Evolutionary conservation across 1,140 invertebrate species (phyloP), one percentile per base, ranked within the genome.

Genomic region (Dolichoris vasculosae): DNA sequence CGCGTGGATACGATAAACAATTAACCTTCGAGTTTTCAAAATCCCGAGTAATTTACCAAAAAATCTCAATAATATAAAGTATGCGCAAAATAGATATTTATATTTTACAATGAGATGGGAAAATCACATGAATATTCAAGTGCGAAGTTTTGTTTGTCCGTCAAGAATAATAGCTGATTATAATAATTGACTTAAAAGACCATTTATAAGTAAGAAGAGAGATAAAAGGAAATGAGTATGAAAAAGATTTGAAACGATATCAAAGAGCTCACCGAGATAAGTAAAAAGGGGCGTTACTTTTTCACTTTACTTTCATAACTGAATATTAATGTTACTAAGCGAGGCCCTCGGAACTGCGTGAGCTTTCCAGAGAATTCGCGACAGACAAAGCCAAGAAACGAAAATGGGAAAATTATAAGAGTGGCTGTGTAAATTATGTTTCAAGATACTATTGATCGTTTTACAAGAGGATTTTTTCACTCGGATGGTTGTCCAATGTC

Each of bases 281-380:
- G 86, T 75, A 84, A 79, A 81, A 81, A 82, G 67, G 78, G 87
- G 88, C 89, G 90, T 91, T 91, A 92, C 90, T 92, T 92, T 92
- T 92, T 92, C 91, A 92, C 91, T 92, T 92, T 92, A 92, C 91
- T 92, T 92, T 92, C 91, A 92, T 92, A 92, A 91, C 91, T 91
- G 90, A 92, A 92, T 92, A 92, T 92, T 92, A 92, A 92, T 92
- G 91, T 87, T 88, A 88, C 88, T 87, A 87, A 88, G 89, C 88
- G 86, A 88, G 88, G 86, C 86, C 88, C 73, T 80, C 79, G 79
- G 87, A 84, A 80, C 75, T 85, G 86, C 82, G 87, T 87, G 84
- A 82, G 87, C n/a, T 64, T 79, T 43, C 48, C 63, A 30, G 11
- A 43, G 64, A 80, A 80, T 73, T 73, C 51, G 75, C 6, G 35